A percentile compares a stretch with the other conserved stretches of the same genome.
Conservation (phyloP, 2,113 vertebrate species). For the Proterorhinus semilunaris region DNA sequence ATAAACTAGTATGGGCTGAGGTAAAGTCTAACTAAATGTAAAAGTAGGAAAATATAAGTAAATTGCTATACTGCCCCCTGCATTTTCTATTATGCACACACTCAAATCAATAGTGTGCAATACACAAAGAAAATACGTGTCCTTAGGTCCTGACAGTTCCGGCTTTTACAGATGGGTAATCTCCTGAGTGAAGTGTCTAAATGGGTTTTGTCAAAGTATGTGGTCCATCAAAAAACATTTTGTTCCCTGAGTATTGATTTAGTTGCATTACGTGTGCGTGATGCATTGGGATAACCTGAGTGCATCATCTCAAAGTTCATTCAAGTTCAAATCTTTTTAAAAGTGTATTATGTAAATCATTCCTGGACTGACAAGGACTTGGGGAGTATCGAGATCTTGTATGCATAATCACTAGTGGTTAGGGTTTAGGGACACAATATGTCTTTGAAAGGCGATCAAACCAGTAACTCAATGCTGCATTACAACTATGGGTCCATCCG, state of each 20-base stretch:
- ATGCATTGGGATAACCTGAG: background rate
- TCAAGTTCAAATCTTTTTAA: background rate
- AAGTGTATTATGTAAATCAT: background rate
- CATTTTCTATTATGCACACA: background rate
- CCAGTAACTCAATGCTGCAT: no score
- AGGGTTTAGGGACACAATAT: no score
- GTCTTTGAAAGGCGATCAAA: no score
- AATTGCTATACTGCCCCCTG: no score
- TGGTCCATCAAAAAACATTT: slow-evolving; percentile 8
- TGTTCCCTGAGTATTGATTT: background rate
- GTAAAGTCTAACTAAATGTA: no score
- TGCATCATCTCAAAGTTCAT: background rate
- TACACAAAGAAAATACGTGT: background rate
- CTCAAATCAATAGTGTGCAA: background rate
- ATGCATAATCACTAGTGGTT: no score
- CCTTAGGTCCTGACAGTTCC: background rate
- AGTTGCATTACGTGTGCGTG: background rate
- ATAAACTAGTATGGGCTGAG: no score
- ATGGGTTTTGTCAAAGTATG: slow-evolving; percentile 7
- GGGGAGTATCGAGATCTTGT: no score
- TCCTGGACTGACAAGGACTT: no score
- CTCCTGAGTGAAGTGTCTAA: background rate
- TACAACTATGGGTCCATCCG: no score
- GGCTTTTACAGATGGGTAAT: background rate
- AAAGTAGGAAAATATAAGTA: no score